Base-by-base conservation (phyloP, 2,113 vertebrate genomes). In the Salvelinus fontinalis region DNA sequence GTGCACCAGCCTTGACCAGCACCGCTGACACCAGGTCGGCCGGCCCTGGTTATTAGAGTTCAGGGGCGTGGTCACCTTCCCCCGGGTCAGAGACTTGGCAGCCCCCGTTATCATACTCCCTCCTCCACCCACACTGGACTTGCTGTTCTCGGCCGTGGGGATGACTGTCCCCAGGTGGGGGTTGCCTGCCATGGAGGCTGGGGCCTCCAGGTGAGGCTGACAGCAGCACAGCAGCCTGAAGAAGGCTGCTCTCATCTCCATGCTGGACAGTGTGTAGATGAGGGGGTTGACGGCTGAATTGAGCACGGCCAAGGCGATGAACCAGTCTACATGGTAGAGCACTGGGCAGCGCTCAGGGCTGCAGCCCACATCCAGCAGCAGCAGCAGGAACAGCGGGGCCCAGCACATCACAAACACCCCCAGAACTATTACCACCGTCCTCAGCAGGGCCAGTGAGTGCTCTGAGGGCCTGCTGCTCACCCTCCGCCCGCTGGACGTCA, bases 271-370 rank as follows among this genome's bases (percentile, higher is more conserved):
- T 2, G 93, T 94, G 80, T 94, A 94, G 70, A 94, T 94, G 22
- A 94, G 90, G 1, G 93, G 93, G 84, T 94, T 94, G 29, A 94
- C 91, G 51, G 93, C 92, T 1, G 93, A 94, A 83, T 94, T 94
- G 80, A 94, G 92, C 76, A 94, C 93, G 0, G 93, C 93, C 73
- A 94, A 82, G 12, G 91, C 91, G 11, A 94, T 93, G 80, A 93
- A 94, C 93, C 93, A 93, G 86, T 93, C 91, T 79, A 90, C 92
- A 76, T 93, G 78, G 81, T 92, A 92, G 65, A 94, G 91, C 51
- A 93, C 86, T 0, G 87, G 83, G 13, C 93, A 94, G 49, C 64
- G 81, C 6, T 76, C 13, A 2, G 92, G 92, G 65, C 88, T 90
- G 62, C 93, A 94, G 2, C 90, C 93, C 4, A 94, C 93, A 34